A percentile compares a stretch with the other conserved stretches of the same genome.
These are phyloP conservation scores for Enoplolaimus lenunculus DNA, from an alignment of 2,888 invertebrate genomes.

Conservation along the genomic window DNA sequence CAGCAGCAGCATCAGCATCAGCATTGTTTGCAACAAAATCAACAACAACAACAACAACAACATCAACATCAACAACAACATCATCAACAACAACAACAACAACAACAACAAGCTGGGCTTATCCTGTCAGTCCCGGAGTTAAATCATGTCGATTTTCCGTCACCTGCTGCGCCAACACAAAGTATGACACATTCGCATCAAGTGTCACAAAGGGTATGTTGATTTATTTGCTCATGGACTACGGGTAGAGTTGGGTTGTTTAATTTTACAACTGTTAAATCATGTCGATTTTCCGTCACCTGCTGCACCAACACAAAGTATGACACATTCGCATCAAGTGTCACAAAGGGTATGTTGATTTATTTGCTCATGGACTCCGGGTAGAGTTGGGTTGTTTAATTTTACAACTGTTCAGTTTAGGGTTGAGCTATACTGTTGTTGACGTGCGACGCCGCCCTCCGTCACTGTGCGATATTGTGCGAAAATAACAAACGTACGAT, in stretches of 20 bases:
- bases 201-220: background rate
- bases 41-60: background rate
- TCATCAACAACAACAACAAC: background rate
- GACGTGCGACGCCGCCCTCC: too few species aligned
- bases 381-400: too few species aligned
- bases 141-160: conserved; percentile 11
- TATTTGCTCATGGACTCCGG: too few species aligned
- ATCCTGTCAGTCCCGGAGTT: conserved; percentile 16
- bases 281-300: conserved; percentile 17
- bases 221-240: too few species aligned
- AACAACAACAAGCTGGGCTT: conserved; percentile 4
- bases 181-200: background rate
- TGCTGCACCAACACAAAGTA: conserved; percentile 8
- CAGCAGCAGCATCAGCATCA: too few species aligned
- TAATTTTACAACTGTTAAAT: too few species aligned
- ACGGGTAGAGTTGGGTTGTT: too few species aligned
- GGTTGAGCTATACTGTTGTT: too few species aligned
- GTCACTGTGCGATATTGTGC: too few species aligned
- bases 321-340: background rate
- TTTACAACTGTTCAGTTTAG: too few species aligned
- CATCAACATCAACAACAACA: background rate
- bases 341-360: background rate
- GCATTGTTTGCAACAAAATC: background rate
- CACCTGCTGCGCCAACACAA: conserved; percentile 13
- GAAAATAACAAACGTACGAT: too few species aligned